Percentiles rank a stretch among this genome's conserved stretches.
These are phyloP conservation scores for Tenualosa thibaudeaui DNA, from an alignment of 2,797 vertebrate species.

Conservation along the genomic window DNA sequence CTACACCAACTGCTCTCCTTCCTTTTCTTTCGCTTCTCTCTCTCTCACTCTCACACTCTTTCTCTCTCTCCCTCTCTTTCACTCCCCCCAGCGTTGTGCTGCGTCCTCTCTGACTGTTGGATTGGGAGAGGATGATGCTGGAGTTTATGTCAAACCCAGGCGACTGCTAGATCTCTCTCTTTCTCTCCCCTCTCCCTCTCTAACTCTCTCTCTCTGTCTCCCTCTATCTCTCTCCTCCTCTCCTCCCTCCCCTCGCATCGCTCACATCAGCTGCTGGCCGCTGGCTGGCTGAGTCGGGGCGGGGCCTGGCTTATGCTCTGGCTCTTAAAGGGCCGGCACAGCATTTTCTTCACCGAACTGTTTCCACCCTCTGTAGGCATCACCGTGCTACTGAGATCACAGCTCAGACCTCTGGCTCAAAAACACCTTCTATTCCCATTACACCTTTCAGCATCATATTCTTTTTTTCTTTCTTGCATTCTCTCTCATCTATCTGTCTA, in stretches of 20 bases:
- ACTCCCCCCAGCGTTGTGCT: slow-evolving; percentile 63
- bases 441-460: not conserved
- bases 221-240: slow-evolving; percentile 20
- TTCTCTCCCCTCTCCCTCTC: slow-evolving; percentile 31
- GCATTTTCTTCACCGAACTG: not conserved
- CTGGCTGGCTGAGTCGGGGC: not conserved
- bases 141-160: slow-evolving; percentile 80
- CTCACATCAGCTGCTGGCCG: slow-evolving; percentile 14
- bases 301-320: not conserved
- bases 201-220: not conserved
- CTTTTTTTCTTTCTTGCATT: not conserved
- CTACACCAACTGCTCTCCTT: slow-evolving; percentile 24
- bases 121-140: slow-evolving; percentile 80
- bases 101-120: slow-evolving; percentile 75
- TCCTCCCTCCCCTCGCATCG: slow-evolving; percentile 10
- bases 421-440: not conserved
- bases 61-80: slow-evolving; percentile 42
- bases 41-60: slow-evolving; percentile 54
- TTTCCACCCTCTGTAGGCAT: not conserved
- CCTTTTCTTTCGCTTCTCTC: slow-evolving; percentile 40
- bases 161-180: slow-evolving; percentile 68
- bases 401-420: not conserved
- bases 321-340: not conserved
- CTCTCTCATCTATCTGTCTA: not conserved
- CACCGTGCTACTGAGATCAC: not conserved